Evolutionary conservation across 2,797 vertebrate species (phyloP).

Genomic region (Arremon brunneinucha): DNA sequence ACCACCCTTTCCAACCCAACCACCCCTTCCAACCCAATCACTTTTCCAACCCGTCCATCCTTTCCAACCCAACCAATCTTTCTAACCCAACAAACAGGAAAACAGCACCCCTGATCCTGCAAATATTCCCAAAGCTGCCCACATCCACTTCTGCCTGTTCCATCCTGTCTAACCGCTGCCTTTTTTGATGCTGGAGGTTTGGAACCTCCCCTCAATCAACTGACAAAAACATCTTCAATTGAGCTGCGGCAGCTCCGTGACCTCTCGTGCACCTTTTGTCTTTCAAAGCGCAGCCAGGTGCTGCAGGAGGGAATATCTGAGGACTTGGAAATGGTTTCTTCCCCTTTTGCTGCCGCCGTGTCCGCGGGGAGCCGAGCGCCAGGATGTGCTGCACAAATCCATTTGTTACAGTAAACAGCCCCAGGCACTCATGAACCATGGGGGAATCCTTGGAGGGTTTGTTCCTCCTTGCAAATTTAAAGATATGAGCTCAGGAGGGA

Average conservation of each 20-base stretch:
- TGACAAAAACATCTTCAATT: neutral
- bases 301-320: neutral
- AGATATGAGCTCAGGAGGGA: neutral
- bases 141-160: neutral
- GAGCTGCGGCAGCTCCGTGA: neutral
- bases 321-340: neutral
- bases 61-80: neutral
- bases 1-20: too few species aligned
- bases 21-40: too few species aligned
- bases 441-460: neutral
- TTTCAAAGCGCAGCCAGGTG: neutral
- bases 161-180: neutral
- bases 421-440: neutral
- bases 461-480: neutral
- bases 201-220: accelerated
- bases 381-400: neutral
- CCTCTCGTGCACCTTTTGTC: neutral
- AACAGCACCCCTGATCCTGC: accelerated
- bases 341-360: neutral
- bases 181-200: neutral
- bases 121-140: neutral
- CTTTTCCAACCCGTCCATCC: neutral
- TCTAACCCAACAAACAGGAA: neutral
- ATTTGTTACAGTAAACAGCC: conserved; percentile 38
- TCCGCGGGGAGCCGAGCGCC: neutral